phyloP scores from a whole-genome alignment of 1,140 invertebrate species.

The Kradibia gibbosae region DNA sequence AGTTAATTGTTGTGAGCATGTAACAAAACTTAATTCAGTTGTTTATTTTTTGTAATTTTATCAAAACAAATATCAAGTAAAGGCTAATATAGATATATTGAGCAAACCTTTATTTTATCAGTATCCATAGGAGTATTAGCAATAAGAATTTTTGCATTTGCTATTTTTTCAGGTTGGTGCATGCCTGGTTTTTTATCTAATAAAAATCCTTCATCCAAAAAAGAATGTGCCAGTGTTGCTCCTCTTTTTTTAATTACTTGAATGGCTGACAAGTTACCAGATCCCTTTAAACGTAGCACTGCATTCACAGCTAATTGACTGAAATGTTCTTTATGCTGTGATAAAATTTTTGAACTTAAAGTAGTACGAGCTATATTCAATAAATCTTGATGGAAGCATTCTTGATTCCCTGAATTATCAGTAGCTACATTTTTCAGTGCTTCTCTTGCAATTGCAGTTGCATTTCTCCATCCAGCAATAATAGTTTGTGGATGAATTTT shows the following conservation, averaged over 20 bases:
- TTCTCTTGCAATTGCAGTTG: conserved; percentile 85
- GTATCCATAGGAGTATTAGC: conserved; percentile 99
- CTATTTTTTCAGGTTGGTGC: conserved; percentile 86
- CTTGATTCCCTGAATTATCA: conserved; percentile 87
- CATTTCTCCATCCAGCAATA: conserved; percentile 94
- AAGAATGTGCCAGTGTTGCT: conserved; percentile 93
- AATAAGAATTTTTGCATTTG: conserved; percentile 93
- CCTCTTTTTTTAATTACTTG: conserved; percentile 98
- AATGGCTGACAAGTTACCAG: conserved; percentile 95
- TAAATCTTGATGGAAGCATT: conserved; percentile 89
- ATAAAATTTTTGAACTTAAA: conserved; percentile 97
- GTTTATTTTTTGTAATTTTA: neutral
- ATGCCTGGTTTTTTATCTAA: conserved; percentile 96
- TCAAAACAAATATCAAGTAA: neutral
- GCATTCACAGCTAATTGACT: conserved; percentile 96
- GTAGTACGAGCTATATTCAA: conserved; percentile 98
- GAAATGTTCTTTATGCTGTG: conserved; percentile 98
- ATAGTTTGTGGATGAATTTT: conserved; percentile 99
- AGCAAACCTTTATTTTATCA: conserved; percentile 94
- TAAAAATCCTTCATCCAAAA: conserved; percentile 98
- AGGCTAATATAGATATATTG: neutral
- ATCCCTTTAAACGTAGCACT: conserved; percentile 94
- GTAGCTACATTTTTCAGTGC: conserved; percentile 85
- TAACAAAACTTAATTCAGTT: conserved; percentile 31
- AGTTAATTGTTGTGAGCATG: conserved; percentile 49